phyloP scores from a whole-genome alignment of 1,140 invertebrate genomes.

The Eriocheir sinensis region DNA sequence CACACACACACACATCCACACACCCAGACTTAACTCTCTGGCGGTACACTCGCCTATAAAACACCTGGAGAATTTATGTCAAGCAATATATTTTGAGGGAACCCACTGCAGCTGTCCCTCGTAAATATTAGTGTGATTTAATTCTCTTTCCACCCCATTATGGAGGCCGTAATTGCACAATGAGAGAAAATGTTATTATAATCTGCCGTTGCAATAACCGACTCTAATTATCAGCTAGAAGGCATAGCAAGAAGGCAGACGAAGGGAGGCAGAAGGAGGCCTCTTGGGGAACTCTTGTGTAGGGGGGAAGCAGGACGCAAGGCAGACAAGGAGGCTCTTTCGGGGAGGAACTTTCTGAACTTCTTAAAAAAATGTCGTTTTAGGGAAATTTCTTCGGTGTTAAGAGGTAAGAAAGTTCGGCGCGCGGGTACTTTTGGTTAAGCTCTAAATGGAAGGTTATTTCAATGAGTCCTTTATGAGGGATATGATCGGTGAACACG shows the following conservation, averaged over 20 bases:
- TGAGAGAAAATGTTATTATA: constrained; percentile 77
- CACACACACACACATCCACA: constrained; percentile 41
- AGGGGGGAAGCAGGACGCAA: background rate
- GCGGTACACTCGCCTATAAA: constrained; percentile 70
- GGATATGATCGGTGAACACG: too few species aligned
- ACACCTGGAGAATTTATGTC: constrained; percentile 66
- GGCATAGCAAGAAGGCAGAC: background rate
- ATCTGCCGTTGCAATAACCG: constrained; percentile 68
- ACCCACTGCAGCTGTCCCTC: constrained; percentile 64
- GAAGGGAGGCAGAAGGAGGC: background rate
- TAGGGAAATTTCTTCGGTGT: background rate
- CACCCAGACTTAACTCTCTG: constrained; percentile 63
- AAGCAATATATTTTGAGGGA: constrained; percentile 72
- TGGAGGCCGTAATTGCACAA: constrained; percentile 73
- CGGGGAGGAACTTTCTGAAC: background rate
- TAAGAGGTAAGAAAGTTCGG: too few species aligned
- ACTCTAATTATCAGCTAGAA: constrained; percentile 64
- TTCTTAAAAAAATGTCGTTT: background rate
- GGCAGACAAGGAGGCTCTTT: background rate
- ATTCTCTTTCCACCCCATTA: constrained; percentile 75
- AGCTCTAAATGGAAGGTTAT: too few species aligned
- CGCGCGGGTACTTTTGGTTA: too few species aligned
- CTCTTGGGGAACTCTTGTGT: background rate
- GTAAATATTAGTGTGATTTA: constrained; percentile 74
- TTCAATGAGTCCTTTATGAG: too few species aligned